Base-by-base conservation (phyloP, 1,140 invertebrate genomes). In the Micrasema longulum region DNA sequence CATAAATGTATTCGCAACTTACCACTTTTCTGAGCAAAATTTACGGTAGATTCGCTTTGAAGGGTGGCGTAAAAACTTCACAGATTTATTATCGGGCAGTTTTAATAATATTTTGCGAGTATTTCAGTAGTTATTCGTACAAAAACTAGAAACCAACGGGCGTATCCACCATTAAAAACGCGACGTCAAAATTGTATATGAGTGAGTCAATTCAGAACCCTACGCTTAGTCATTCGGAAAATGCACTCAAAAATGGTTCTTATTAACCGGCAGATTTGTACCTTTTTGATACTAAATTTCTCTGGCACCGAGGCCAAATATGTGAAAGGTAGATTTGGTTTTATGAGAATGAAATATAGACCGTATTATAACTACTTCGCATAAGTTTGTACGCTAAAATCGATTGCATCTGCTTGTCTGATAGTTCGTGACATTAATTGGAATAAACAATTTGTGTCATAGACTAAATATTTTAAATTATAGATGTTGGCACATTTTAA, bases 111-210 rank as follows among this genome's bases (percentile, higher is more conserved):
- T n/a, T 47, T 47, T 64, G 11, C 1, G 0, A 62, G 11, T 62
- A 31, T 53, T 35, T 31, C 0, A 6, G 12, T 4, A 31, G 41
- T 3, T 47, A 50, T 66, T 66, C 7, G 52, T 18, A 66, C 18
- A 66, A 66, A 66, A 48, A 66, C 47, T 35, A 14, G 36, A 20
- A 38, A 50, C 11, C 35, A 52, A 47, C 63, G 63, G 63, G 63
- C 50, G 63, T 66, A 45, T 66, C 63, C 45, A 52, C 23, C 63
- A 52, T 52, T 52, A 65, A 26, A 65, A 50, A 31, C 11, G 23
- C 55, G 31, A 60, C 55, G 55, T 60, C 55, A 60, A 38, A 60
- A 12, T 18, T 20, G 14, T 4, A 31, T 60, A 16, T 60, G 55
- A 60, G 55, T 60, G 31, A 60, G 16, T 60, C 16, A 60, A 35